Conservation (phyloP, 2,797 vertebrate species). For the Neopelma chrysocephalum region DNA sequence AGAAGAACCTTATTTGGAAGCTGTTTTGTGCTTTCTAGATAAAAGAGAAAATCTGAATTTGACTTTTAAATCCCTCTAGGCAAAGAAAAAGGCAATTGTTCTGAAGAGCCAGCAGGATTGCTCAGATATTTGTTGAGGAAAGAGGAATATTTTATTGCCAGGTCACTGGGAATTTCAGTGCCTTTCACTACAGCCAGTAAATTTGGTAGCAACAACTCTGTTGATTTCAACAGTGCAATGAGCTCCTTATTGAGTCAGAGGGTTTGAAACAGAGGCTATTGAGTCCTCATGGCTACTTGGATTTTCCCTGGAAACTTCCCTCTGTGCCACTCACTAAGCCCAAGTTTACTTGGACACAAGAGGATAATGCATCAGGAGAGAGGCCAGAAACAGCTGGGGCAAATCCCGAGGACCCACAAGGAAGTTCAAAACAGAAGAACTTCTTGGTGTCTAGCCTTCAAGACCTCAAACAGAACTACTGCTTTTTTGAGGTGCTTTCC, state of each 20-base stretch:
- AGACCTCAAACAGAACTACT: background rate
- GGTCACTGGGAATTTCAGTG: background rate
- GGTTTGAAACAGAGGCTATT: background rate
- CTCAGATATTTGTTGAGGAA: background rate
- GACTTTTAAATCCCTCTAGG: no score
- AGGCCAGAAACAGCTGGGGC: background rate
- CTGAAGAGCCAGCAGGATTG: background rate
- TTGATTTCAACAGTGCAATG: background rate
- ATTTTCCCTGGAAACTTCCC: constrained; percentile 43
- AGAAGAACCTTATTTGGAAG: no score
- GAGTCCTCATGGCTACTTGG: background rate
- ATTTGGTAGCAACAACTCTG: background rate
- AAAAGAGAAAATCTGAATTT: no score
- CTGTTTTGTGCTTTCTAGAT: no score
- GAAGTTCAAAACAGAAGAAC: background rate
- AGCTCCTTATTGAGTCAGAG: constrained; percentile 4
- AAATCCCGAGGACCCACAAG: background rate
- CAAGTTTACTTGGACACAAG: background rate
- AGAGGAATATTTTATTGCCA: background rate
- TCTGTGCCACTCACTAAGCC: background rate
- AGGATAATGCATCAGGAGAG: background rate
- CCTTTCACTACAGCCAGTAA: background rate
- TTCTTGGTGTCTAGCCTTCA: background rate
- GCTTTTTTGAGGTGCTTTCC: background rate
- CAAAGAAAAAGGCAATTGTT: background rate